Percentiles rank a stretch among this genome's conserved stretches.
These are phyloP conservation scores for Australoheros facetus DNA, from an alignment of 2,797 vertebrate genomes.

Conservation along the genomic window DNA sequence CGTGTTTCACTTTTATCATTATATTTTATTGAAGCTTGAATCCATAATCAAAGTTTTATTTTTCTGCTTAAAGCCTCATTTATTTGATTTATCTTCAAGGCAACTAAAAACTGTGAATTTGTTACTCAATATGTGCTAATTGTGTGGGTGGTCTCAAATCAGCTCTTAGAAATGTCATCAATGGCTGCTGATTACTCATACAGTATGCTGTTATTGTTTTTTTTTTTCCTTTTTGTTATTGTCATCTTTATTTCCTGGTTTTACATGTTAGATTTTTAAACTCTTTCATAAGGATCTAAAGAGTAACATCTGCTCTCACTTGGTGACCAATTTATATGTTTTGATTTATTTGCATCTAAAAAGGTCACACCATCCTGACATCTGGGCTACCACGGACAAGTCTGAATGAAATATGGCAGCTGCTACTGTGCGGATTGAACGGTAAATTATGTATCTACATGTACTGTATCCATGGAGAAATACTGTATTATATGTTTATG, in stretches of 20 bases:
- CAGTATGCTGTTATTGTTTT: not conserved
- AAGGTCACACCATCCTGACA: not conserved
- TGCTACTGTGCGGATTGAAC: not conserved
- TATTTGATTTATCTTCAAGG: not conserved
- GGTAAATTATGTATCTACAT: not conserved
- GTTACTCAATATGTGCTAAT: slow-evolving; percentile 20
- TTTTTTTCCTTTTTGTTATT: not conserved
- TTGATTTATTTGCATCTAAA: not conserved
- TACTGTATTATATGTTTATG: not conserved
- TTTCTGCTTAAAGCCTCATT: not conserved
- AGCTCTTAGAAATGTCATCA: slow-evolving; percentile 8
- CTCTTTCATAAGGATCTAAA: not conserved
- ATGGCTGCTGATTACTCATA: slow-evolving; percentile 1
- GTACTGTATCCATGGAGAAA: not conserved
- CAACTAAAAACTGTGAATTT: slow-evolving; percentile 7
- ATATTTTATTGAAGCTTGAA: not conserved
- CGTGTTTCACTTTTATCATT: not conserved
- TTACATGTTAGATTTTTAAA: not conserved
- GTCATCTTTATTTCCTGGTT: not conserved
- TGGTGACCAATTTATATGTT: not conserved
- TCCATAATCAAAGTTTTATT: slow-evolving; percentile 14
- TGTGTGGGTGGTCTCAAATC: not conserved
- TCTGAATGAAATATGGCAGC: not conserved
- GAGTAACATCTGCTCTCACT: not conserved
- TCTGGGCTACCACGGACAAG: not conserved